Percentiles rank a stretch among this genome's conserved stretches.
These are phyloP conservation scores for Pycnomerus fuliginosus DNA, from an alignment of 2,888 invertebrate genomes.

Conservation along the genomic window DNA sequence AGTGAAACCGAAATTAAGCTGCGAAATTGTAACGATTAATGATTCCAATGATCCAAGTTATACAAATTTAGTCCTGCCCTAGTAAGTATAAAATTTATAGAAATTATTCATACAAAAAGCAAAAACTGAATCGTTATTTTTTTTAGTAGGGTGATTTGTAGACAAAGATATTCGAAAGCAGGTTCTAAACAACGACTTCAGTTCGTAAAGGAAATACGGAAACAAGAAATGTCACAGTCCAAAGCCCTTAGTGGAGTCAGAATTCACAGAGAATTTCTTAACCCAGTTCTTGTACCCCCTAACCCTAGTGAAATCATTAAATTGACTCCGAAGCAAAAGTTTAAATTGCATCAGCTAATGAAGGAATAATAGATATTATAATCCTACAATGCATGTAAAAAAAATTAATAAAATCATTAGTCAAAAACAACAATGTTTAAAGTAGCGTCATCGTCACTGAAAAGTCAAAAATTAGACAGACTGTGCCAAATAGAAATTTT, in stretches of 20 bases:
- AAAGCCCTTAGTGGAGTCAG: slow-evolving; percentile 65
- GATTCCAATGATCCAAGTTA: slow-evolving; percentile 58
- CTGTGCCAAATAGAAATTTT: no score
- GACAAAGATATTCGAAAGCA: slow-evolving; percentile 60
- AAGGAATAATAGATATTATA: no score
- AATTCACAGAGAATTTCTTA: slow-evolving; percentile 65
- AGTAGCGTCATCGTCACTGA: no score
- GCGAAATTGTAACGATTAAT: slow-evolving; percentile 9
- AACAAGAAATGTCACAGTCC: slow-evolving; percentile 62
- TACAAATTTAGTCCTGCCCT: slow-evolving; percentile 58
- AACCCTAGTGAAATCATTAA: slow-evolving; percentile 39
- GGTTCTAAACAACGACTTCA: slow-evolving; percentile 58
- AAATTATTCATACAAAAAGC: no score
- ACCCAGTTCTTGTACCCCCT: slow-evolving; percentile 55
- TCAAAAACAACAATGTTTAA: no score
- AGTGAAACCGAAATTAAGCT: slow-evolving; percentile 3
- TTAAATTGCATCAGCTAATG: no score
- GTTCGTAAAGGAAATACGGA: slow-evolving; percentile 62
- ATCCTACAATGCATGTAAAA: no score
- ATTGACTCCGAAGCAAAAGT: slow-evolving; percentile 40
- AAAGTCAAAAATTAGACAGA: no score
- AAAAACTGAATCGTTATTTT: no score
- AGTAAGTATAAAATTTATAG: no score
- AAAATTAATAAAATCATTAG: no score
- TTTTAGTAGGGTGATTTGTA: slow-evolving; percentile 64